Conservation (phyloP, 2,113 vertebrate genomes). For the human (Homo sapiens) region DNA sequence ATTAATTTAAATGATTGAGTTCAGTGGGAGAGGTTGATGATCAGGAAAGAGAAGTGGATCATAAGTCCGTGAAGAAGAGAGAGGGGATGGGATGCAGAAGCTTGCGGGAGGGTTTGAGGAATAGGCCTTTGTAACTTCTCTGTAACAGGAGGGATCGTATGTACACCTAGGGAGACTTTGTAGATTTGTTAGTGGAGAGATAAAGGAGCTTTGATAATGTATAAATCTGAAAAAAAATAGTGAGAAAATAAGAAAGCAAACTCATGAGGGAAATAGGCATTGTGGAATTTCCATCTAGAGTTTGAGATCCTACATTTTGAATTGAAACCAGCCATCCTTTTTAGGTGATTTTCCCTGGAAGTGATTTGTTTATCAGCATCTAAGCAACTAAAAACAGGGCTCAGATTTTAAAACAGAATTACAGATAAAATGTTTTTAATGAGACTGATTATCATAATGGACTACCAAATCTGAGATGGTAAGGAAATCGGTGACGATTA, state of each 20-base stretch:
- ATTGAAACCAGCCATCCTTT: neutral
- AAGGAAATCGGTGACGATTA: neutral
- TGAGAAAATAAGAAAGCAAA: neutral
- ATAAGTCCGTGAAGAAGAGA: neutral
- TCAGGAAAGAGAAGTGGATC: neutral
- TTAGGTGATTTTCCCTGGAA: neutral
- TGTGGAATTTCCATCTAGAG: neutral
- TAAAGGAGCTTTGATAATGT: neutral
- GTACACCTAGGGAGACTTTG: neutral
- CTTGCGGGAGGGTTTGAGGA: neutral
- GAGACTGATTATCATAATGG: neutral
- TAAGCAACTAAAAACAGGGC: neutral
- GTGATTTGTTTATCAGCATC: neutral
- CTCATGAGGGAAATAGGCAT: neutral
- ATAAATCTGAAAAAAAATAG: neutral
- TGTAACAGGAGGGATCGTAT: neutral
- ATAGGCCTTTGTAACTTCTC: neutral
- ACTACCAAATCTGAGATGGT: neutral
- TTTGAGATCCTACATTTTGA: neutral
- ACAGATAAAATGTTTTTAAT: neutral
- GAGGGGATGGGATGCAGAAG: neutral
- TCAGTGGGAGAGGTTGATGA: neutral
- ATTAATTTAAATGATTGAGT: neutral
- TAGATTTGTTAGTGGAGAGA: neutral
- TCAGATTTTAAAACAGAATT: constrained; percentile 19